A percentile compares a stretch with the other conserved stretches of the same genome.
Evolutionary conservation across 30 jellyfish, hydroid and myxozoan species (phyloP).

Genomic region (Aurelia aurita complex sp. Pacific): DNA sequence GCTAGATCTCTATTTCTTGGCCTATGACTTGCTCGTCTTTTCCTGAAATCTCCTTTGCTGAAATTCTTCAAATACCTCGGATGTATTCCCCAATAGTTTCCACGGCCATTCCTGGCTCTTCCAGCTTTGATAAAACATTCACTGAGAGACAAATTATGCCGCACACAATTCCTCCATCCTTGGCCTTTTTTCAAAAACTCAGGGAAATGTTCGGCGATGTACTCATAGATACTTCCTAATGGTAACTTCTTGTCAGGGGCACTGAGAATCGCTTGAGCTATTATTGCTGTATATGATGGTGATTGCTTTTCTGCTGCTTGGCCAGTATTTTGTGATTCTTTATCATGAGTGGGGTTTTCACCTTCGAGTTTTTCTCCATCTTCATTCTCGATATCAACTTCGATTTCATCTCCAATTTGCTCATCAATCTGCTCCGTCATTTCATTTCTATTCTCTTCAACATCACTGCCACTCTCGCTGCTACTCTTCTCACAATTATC

Average conservation of each 20-base stretch:
- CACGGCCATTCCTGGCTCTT: constrained; percentile 98
- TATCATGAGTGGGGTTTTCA: background rate
- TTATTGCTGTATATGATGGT: constrained; percentile 97
- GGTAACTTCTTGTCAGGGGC: constrained; percentile 95
- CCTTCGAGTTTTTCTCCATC: constrained; percentile 22
- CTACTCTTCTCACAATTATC: constrained; percentile 25
- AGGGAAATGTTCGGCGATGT: constrained; percentile 96
- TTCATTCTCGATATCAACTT: constrained; percentile 54
- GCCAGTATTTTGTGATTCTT: constrained; percentile 10
- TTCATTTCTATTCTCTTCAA: constrained; percentile 6
- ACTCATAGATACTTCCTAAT: constrained; percentile 92
- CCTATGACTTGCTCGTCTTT: constrained; percentile 92
- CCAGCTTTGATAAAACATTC: constrained; percentile 98
- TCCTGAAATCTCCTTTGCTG: constrained; percentile 96
- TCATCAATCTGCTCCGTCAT: background rate
- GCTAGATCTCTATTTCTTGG: constrained; percentile 94
- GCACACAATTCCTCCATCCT: constrained; percentile 99
- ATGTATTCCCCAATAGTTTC: constrained; percentile 99
- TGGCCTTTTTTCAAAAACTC: constrained; percentile 97
- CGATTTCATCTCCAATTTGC: constrained; percentile 27
- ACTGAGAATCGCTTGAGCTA: constrained; percentile 97
- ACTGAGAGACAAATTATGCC: constrained; percentile 94
- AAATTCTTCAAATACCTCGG: constrained; percentile 94
- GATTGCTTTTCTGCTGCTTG: constrained; percentile 61
- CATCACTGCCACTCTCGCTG: constrained; percentile 20